Conservation (phyloP, 2,113 vertebrate species). For the Corythaixoides concolor region DNA sequence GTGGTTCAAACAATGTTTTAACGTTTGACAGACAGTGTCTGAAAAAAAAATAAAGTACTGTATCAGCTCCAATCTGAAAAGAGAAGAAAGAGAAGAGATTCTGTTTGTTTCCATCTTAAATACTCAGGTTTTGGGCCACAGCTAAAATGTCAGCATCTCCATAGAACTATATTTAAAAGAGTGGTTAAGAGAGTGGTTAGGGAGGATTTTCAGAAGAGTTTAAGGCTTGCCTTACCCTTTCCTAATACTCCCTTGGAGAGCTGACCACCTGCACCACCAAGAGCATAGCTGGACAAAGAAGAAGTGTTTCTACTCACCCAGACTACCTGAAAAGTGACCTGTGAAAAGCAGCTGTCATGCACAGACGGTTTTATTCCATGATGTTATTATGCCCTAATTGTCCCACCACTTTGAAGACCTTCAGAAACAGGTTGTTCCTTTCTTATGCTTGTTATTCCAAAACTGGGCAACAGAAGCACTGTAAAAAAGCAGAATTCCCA, state of each 20-base stretch:
- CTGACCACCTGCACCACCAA: background rate
- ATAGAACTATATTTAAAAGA: background rate
- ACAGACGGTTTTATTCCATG: no score
- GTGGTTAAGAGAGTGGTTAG: background rate
- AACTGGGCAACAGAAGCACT: background rate
- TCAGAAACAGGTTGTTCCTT: background rate
- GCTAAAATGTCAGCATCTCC: background rate
- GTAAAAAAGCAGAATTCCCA: background rate
- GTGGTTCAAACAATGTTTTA: background rate
- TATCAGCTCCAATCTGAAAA: background rate
- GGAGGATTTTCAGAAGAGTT: background rate
- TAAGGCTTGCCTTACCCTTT: background rate
- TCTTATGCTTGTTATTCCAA: background rate
- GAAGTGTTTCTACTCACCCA: background rate
- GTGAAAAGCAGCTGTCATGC: background rate
- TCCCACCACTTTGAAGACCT: background rate
- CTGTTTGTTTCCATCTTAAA: background rate
- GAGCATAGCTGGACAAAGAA: background rate
- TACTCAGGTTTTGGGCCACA: background rate
- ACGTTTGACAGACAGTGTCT: background rate
- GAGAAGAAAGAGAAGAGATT: background rate
- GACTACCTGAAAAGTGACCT: background rate
- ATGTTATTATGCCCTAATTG: background rate
- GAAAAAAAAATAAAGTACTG: background rate
- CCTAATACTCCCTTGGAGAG: background rate